Evolutionary conservation across 2,113 vertebrate species (phyloP), one percentile per base, ranked within the genome.

Genomic region (Gadus chalcogrammus): DNA sequence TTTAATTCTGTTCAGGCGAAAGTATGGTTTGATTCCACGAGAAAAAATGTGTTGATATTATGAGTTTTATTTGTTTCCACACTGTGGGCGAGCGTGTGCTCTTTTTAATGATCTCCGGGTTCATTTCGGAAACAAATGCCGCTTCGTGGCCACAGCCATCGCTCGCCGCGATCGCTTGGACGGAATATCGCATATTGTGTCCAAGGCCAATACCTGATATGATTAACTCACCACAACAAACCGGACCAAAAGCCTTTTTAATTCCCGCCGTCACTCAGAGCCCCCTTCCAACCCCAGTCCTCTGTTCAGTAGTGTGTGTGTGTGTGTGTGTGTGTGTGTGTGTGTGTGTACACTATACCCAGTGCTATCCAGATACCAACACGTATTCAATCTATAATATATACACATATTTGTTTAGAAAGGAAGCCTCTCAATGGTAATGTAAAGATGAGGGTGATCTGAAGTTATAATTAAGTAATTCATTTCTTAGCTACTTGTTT

Each of bases 31-130:
- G 42, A 11, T 48, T 48, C 6, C 42, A 48, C 42, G 1, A 48
- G 12, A 48, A 48, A 11, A 48, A 48, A 48, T 6, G 9, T 48
- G 42, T 48, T 58, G 15, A 58, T 2, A 58, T 58, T 31, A 5
- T 58, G 55, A 58, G 55, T n/a, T 58, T 58, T n/a, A 58, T 58
- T 58, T 58, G 55, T 58, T 58, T n/a, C 55, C 15, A 58, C 55
- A 17, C n/a, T 1, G 15, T 48, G 42, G 42, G 7, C 1, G 5
- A 48, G 42, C 16, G 55, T 58, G 5, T n/a, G 17, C 55, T 58
- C 55, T 58, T n/a, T 58, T 58, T 58, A 58, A 58, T 58, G 55
- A n/a, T n/a, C 55, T 17, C 42, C 42, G 42, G 42, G 9, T 58
- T 58, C 55, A 58, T 58, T 58, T 17, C 9, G 42, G 12, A 58